Conservation (phyloP, 2,113 vertebrate genomes). For the Nothoprocta pentlandii region DNA sequence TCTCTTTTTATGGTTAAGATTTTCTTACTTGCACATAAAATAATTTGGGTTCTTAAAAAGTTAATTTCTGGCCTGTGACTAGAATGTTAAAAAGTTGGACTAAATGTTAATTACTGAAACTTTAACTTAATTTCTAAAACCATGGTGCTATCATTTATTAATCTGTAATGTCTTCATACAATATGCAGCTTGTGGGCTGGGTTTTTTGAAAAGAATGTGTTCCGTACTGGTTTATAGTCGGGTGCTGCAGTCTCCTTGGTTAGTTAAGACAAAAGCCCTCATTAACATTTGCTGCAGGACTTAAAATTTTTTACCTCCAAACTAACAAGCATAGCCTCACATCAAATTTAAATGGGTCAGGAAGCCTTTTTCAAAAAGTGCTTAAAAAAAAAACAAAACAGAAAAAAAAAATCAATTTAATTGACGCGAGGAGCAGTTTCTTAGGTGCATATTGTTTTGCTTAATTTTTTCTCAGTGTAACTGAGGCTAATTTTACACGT, state of each 20-base stretch:
- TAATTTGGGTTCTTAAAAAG: constrained; percentile 91
- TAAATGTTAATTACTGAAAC: constrained; percentile 92
- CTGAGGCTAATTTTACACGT: constrained; percentile 90
- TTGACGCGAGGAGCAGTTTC: constrained; percentile 82
- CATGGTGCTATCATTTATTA: constrained; percentile 96
- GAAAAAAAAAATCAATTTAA: constrained; percentile 79
- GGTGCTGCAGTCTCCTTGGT: constrained; percentile 86
- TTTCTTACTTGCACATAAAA: constrained; percentile 96
- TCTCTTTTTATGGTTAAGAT: constrained; percentile 93
- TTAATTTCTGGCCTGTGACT: constrained; percentile 92
- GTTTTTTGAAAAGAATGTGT: constrained; percentile 82
- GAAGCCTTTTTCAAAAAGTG: constrained; percentile 79
- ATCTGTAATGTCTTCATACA: constrained; percentile 88
- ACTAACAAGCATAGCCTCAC: constrained; percentile 84
- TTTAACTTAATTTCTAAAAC: constrained; percentile 89
- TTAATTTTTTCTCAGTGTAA: constrained; percentile 89
- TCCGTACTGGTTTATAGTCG: constrained; percentile 83
- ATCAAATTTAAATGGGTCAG: constrained; percentile 82
- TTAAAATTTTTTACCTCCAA: constrained; percentile 89
- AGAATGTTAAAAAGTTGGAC: constrained; percentile 91
- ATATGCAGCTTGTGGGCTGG: constrained; percentile 93
- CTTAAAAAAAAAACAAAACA: constrained; percentile 35
- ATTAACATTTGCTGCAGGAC: constrained; percentile 88
- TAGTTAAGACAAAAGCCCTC: constrained; percentile 87
- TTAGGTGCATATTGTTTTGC: constrained; percentile 81